Percentiles rank a stretch among this genome's conserved stretches.
These are phyloP conservation scores for Eupelmus urozonus DNA, from an alignment of 2,888 invertebrate species.

Conservation along the genomic window DNA sequence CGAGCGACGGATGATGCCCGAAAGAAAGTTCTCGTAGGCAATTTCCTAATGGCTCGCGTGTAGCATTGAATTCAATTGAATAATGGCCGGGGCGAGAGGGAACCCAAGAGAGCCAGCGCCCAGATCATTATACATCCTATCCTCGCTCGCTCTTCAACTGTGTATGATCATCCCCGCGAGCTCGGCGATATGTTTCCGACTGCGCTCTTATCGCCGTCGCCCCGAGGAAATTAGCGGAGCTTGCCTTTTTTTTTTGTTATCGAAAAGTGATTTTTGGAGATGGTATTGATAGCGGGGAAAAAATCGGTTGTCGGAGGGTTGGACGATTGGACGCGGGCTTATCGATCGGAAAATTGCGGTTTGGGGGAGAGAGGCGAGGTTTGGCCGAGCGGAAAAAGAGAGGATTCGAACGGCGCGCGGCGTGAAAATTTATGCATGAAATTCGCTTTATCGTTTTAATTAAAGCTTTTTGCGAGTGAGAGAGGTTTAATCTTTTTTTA, in stretches of 20 bases:
- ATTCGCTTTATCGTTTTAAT: no score
- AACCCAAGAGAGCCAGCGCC: constrained; percentile 67
- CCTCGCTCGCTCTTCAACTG: no score
- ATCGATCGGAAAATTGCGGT: constrained; percentile 20
- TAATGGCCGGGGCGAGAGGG: constrained; percentile 68
- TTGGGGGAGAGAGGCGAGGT: background rate
- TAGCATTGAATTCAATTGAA: constrained; percentile 78
- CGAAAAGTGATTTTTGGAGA: background rate
- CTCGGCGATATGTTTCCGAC: no score
- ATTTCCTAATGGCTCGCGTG: constrained; percentile 75
- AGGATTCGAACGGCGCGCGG: background rate
- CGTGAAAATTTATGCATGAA: no score
- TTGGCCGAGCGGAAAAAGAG: background rate
- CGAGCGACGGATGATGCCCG: constrained; percentile 66
- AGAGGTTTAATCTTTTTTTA: no score
- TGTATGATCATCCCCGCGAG: no score
- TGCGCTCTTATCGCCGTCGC: no score
- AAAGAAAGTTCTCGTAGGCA: constrained; percentile 77
- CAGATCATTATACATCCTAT: constrained; percentile 71
- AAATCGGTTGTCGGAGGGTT: background rate
- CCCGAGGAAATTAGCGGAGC: background rate
- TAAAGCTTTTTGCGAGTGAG: no score
- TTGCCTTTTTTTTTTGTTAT: background rate
- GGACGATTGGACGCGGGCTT: constrained; percentile 15
- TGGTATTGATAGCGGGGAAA: background rate